Base-by-base conservation (phyloP, 2,113 vertebrate species). In the Siphamia tubifer region DNA sequence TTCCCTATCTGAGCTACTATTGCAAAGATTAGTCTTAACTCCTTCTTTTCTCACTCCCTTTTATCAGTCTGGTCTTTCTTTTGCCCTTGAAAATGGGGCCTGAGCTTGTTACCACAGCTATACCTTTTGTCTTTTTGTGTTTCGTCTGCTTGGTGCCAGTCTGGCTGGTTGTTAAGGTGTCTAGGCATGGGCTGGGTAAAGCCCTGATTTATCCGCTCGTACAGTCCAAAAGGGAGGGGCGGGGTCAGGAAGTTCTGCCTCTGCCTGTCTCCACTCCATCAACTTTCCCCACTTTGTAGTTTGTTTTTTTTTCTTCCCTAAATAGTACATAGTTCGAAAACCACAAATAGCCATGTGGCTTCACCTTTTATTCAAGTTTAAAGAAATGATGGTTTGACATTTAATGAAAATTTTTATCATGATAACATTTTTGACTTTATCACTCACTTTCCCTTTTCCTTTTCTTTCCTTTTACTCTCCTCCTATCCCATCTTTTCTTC, bases 181-280 rank as follows among this genome's bases (percentile, higher is more conserved):
- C 64, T 48, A 34, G 35, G 32, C 61, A n/a, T 0, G 34, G 44
- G 45, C 58, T 12, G 6, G 60, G 44, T 61, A 74, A 77, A 82
- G 66, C 44, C 57, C 38, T 68, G 74, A 82, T 87, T 87, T 67
- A 87, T 89, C 47, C 61, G 35, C 61, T 74, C 2, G 1, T 39
- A n/a, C 53, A 55, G 39, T 63, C 43, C 30, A 60, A 68, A 48
- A 44, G 64, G 49, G 44, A 32, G 12, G 38, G 36, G 15, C 24
- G 42, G 27, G 28, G 47, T 83, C 55, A 42, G 68, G 45, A 74
- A 71, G 71, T 74, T 4, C n/a, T n/a, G n/a, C n/a, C n/a, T n/a
- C n/a, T n/a, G n/a, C n/a, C n/a, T n/a, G n/a, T n/a, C n/a, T n/a
- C n/a, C n/a, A n/a, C n/a, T n/a, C n/a, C n/a, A n/a, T n/a, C n/a